Base-by-base conservation (phyloP, 2,797 vertebrate species). In the Chelon labrosus region DNA sequence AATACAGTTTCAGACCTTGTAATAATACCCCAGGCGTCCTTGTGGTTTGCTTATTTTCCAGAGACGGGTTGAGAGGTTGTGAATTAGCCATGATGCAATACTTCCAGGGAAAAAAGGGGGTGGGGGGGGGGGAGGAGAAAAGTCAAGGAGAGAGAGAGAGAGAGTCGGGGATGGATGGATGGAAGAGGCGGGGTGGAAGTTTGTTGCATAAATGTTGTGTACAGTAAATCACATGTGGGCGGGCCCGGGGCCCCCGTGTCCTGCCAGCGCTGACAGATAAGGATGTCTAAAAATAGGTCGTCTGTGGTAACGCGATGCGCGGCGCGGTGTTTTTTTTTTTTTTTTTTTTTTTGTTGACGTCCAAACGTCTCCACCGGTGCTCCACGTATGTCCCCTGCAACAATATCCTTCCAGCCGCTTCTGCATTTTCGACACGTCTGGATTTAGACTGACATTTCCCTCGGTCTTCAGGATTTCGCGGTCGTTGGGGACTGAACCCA, bases 1-100 rank as follows among this genome's bases (percentile, higher is more conserved):
- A 98, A 98, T 97, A 97, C 96, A 98, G 94, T 96, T 97, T 97
- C 94, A 96, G 96, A 96, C 94, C 86, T 96, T 97, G 96, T 97
- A 94, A 95, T 96, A 96, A 96, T 88, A 95, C 93, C 90, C 92
- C 91, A 5, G 66, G 94, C 95, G 96, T 97, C 92, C 95, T 93
- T 96, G 79, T 87, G 70, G 17, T 80, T 75, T 80, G 47, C 57
- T 84, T 83, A 7, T 85, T 84, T 67, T 70, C 66, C 54, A 2
- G 42, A 66, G 54, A 22, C 3, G 69, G 41, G 19, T 1, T 39
- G 58, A 68, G 35, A 66, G 64, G 64, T 65, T 65, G 72, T 89
- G 88, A 88, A 76, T 90, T 85, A 79, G 73, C 68, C 77, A 4
- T 77, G 90, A 92, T 88, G 91, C 89, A 91, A 88, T 46, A n/a